These are phyloP conservation scores for Aptenodytes patagonicus DNA, from an alignment of 2,113 vertebrate genomes.

Conservation along the genomic window DNA sequence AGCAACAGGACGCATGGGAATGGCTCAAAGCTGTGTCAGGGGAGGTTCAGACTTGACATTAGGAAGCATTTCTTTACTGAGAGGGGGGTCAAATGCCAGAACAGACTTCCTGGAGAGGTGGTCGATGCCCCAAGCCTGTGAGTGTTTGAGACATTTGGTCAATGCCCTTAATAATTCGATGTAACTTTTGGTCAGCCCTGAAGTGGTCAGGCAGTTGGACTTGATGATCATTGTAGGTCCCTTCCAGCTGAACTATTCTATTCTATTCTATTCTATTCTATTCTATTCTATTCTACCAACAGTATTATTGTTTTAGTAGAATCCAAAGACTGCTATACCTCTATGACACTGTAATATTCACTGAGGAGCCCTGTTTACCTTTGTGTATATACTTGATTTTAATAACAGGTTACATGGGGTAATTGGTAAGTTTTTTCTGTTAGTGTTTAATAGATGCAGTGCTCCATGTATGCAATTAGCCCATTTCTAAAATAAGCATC, in stretches of 20 bases:
- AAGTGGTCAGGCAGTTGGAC: not conserved
- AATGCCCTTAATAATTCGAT: not conserved
- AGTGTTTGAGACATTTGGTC: not conserved
- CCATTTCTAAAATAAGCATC: not conserved
- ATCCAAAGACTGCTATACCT: not conserved
- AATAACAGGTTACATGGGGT: not conserved
- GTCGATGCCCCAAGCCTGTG: not conserved
- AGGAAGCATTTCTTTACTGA: not conserved
- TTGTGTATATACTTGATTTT: not conserved
- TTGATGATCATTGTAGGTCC: not conserved
- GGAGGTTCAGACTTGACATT: not conserved
- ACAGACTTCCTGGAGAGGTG: not conserved
- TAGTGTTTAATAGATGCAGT: not conserved
- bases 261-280: too few species aligned
- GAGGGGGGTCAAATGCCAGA: not conserved
- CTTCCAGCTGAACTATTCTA: not conserved
- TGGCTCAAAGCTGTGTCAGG: not conserved
- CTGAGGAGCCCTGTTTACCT: not conserved
- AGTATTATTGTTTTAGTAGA: not conserved
- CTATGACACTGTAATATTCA: not conserved
- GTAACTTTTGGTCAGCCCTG: not conserved
- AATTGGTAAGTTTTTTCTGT: not conserved
- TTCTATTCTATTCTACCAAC: not conserved
- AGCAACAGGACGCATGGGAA: accelerated
- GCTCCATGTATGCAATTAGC: not conserved